Base-by-base conservation (phyloP, 2,113 vertebrate genomes). In the Fregetta grallaria region DNA sequence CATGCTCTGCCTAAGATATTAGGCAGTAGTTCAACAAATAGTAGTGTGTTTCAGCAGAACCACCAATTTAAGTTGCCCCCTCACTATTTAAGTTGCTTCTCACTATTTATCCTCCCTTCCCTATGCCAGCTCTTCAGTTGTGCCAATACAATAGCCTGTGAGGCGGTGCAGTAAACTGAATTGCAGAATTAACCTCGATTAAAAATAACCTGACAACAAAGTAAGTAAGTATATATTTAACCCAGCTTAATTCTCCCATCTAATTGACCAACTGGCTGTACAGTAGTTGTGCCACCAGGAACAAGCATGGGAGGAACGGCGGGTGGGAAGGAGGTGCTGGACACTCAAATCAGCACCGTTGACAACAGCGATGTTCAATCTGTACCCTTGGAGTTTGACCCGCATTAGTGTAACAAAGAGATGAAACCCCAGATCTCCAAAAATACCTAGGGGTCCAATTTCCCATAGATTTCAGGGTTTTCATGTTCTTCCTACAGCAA, bases 301-400 rank as follows among this genome's bases (percentile, higher is more conserved):
- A 10, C 13, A 44, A 20, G 32, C 23, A 12, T 7, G 8, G 65
- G 59, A 71, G 23, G 40, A 80, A 26, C 2, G 1, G 32, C 1
- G 2, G 26, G 47, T n/a, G 44, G 32, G 71, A 63, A 76, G 63
- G 34, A 65, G 15, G 25, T 34, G 32, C 19, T 63, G 66, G 66
- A 36, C 55, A 13, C n/a, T n/a, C 65, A 15, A 15, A 52, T 42
- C 36, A 36, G 53, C 1, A 2, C 71, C 59, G 16, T 9, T 56
- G 40, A n/a, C 25, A 58, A 34, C 7, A 36, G 47, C 1, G 0
- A 40, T 3, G 11, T 18, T 76, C 62, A 32, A 0, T 50, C 58
- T 30, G 9, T 9, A 66, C 25, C 36, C 3, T 17, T 44, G 21
- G 30, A 65, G 17, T 52, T 3, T 52, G 36, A 74, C 45, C 68